Evolutionary conservation across 2,888 invertebrate genomes (phyloP), one percentile per base, ranked within the genome.

Genomic region (Teinopalpus imperialis): DNA sequence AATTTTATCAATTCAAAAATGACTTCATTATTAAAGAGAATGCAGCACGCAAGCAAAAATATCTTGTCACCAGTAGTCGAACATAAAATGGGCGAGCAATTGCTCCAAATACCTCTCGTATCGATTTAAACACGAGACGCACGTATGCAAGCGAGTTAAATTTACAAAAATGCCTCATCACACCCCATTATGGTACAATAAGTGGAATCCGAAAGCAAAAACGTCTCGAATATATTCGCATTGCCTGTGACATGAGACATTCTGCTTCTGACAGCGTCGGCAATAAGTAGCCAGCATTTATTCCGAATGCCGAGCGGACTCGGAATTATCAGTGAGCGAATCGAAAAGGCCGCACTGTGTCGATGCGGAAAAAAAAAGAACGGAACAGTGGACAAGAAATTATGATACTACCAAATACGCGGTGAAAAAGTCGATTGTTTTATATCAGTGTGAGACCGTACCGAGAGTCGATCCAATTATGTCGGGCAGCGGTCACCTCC

Each of bases 341-440:
- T 77, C 80, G 75, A 76, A 81, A 81, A 81, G 78, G 70, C 68
- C 64, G 66, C 57, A 56, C 51, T 59, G 63, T 54, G 59, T 53
- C 54, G 58, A 57, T 57, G 51, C 57, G 58, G 63, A 75, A 70
- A 63, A 57, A 62, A 48, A 41, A 65, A 8, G 27, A 26, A 14
- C 26, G 20, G 34, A 63, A 55, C 60, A 57, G 58, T 55, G 68
- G 69, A 75, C 79, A 86, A 83, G 82, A 85, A 86, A 74, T 83
- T 81, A 85, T 83, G 83, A 83, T 83, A 79, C 81, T 72, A 77
- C 85, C 81, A 79, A 83, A 83, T 83, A 80, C 74, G 81, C 70
- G 64, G 49, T 57, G 66, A 85, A 83, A 83, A 82, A 79, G 68
- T 68, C 67, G 68, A 66, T 64, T 59, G 61, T 62, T 60, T 67